These are phyloP conservation scores for Aplidium turbinatum DNA, from an alignment of 23 tunicate species.

Conservation along the genomic window DNA sequence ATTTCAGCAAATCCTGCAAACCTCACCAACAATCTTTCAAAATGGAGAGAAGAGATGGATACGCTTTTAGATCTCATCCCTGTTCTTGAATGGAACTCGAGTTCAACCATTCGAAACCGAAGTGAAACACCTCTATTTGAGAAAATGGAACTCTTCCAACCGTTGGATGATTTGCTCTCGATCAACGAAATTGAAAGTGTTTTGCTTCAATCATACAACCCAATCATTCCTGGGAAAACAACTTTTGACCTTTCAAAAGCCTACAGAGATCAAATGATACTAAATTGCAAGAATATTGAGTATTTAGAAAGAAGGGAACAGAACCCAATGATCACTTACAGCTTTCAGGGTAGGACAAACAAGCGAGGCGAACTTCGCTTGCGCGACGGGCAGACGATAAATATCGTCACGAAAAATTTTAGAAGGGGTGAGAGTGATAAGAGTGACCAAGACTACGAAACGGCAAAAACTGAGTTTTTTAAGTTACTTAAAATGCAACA, in stretches of 20 bases:
- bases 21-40: too few relatives aligned
- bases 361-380: constrained; percentile 13
- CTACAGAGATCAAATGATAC: not conserved
- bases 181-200: not conserved
- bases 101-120: not conserved
- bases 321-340: constrained; percentile 16
- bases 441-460: constrained; percentile 16
- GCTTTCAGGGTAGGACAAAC: too few relatives aligned
- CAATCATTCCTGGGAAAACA: not conserved
- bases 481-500: constrained; percentile 45
- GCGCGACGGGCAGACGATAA: constrained; percentile 2
- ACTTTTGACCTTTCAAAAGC: not conserved
- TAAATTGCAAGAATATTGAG: constrained; percentile 4
- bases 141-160: not conserved
- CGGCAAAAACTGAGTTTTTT: constrained; percentile 13
- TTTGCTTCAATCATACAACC: constrained; percentile 1
- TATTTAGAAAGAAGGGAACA: not conserved
- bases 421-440: not conserved
- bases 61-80: not conserved
- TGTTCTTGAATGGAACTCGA: not conserved
- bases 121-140: not conserved
- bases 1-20: too few relatives aligned
- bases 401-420: not conserved
- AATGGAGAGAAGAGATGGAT: not conserved
- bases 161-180: not conserved